Conservation (phyloP, 37 sponge, comb jelly and placozoan genomes). For the Oscarella lobularis region DNA sequence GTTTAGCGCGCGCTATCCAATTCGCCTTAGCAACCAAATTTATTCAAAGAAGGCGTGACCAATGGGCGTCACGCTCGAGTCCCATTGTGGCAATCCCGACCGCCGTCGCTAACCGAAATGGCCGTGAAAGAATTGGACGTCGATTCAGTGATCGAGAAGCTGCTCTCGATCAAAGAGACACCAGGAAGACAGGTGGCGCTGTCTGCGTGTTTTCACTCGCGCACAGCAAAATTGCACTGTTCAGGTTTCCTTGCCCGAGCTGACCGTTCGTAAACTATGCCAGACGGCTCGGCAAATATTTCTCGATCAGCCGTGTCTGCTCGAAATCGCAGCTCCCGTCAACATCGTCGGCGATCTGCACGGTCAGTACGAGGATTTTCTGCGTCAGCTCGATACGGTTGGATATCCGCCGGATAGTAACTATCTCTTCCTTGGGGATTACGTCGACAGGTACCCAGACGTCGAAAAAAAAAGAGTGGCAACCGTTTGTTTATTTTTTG, state of each 20-base stretch:
- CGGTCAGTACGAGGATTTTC: constrained; percentile 88
- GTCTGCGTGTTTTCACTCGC: not conserved
- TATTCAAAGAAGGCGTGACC: no score
- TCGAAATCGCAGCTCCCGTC: constrained; percentile 69
- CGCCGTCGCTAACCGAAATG: no score
- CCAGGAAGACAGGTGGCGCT: constrained; percentile 50
- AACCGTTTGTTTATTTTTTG: not conserved
- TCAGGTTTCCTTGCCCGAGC: constrained; percentile 70
- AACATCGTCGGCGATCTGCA: constrained; percentile 92
- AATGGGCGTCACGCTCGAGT: no score
- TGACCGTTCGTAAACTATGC: constrained; percentile 71
- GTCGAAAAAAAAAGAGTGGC: not conserved
- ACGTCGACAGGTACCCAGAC: constrained; percentile 84
- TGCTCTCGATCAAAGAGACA: constrained; percentile 27
- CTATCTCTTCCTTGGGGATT: constrained; percentile 98
- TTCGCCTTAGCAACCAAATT: no score
- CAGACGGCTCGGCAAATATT: constrained; percentile 48
- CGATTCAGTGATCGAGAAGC: constrained; percentile 26
- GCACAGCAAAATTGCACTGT: not conserved
- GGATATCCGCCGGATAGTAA: constrained; percentile 90
- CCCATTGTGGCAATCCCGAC: no score
- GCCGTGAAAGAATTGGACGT: constrained; percentile 21
- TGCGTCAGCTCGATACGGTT: constrained; percentile 87
- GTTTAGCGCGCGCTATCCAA: no score
- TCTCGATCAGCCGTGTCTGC: constrained; percentile 70